phyloP scores from a whole-genome alignment of 2,888 invertebrate species.

The Eristalis tenax region DNA sequence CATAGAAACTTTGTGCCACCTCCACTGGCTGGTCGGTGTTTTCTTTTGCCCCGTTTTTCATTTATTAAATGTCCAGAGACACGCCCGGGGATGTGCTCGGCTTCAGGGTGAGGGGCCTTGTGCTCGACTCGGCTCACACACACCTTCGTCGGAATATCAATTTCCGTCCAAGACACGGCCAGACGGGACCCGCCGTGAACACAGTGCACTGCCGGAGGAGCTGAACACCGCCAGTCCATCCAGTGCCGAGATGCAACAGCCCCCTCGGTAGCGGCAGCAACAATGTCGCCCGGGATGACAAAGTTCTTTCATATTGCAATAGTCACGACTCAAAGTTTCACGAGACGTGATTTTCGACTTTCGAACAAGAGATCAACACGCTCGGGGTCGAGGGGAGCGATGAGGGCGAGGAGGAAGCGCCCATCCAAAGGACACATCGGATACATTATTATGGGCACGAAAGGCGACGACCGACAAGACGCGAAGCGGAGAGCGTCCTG shows the following conservation, averaged over 20 bases:
- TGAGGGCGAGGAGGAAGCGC: background rate
- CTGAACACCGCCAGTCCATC: conserved; percentile 13
- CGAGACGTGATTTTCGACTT: conserved; percentile 71
- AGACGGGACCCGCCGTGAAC: background rate
- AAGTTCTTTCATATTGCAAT: conserved; percentile 72
- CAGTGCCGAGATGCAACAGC: conserved; percentile 26
- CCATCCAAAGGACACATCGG: conserved; percentile 62
- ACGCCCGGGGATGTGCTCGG: conserved; percentile 46
- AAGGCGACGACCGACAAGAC: conserved; percentile 18
- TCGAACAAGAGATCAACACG: conserved; percentile 66
- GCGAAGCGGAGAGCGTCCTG: conserved; percentile 7
- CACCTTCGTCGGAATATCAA: conserved; percentile 67
- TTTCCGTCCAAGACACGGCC: conserved; percentile 43
- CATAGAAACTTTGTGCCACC: conserved; percentile 35
- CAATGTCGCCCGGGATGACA: conserved; percentile 59
- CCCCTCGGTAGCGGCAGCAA: conserved; percentile 19
- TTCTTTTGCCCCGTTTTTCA: conserved; percentile 11
- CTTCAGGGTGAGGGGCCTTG: background rate
- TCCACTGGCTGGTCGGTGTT: background rate
- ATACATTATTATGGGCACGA: conserved; percentile 64
- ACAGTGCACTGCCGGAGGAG: background rate
- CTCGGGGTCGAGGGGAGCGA: background rate
- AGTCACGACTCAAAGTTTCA: conserved; percentile 70
- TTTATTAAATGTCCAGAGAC: conserved; percentile 58
- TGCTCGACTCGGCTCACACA: background rate